Conservation (phyloP, 2,888 invertebrate species). For the Bimastos eiseni region DNA sequence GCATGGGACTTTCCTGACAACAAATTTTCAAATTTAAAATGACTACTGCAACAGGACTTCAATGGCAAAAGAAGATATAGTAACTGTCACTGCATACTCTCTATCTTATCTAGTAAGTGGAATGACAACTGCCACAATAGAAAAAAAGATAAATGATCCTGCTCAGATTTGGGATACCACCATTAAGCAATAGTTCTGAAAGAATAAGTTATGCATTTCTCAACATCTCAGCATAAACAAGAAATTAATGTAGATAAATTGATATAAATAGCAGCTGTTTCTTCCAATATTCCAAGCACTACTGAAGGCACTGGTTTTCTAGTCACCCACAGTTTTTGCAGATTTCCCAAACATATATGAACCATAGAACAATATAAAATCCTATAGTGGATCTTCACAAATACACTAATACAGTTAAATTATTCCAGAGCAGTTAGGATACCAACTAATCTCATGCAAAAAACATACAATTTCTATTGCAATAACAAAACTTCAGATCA, state of each 20-base stretch:
- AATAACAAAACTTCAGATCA: neutral
- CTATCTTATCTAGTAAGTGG: neutral
- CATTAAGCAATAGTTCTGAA: neutral
- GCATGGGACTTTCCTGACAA: neutral
- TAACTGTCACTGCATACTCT: neutral
- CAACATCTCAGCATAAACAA: neutral
- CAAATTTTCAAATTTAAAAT: neutral
- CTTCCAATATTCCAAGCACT: neutral
- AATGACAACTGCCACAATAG: neutral
- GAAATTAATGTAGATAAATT: neutral
- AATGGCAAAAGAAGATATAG: neutral
- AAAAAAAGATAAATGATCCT: neutral
- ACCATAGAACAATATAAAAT: neutral
- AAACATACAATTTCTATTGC: neutral
- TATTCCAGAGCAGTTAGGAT: neutral
- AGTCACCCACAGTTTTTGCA: neutral
- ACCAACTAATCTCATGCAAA: neutral
- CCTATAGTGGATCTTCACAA: neutral
- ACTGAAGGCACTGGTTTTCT: neutral
- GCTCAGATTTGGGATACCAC: neutral
- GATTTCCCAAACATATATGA: neutral
- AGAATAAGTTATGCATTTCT: neutral
- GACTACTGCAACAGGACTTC: neutral
- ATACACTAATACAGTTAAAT: neutral
- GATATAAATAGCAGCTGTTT: neutral